Percentiles rank a stretch among this genome's conserved stretches.
Conservation (phyloP, 2,113 vertebrate genomes). For the Siphamia tubifer region DNA sequence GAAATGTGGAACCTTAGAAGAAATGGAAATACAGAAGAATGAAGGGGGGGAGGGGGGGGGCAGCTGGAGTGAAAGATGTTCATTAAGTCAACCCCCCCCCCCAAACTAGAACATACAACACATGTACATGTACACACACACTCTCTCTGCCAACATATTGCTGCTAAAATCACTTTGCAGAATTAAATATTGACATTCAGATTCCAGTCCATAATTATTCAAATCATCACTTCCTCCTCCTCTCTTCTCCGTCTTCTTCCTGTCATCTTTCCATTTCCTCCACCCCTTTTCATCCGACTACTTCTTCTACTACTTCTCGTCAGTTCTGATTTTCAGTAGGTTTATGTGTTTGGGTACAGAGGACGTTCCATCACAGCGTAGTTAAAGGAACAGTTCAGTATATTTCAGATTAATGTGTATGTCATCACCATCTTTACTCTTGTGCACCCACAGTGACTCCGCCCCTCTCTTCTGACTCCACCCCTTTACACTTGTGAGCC, state of each 20-base stretch:
- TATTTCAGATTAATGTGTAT: too few species aligned
- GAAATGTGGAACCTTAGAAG: constrained; percentile 35
- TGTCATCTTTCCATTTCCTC: neutral
- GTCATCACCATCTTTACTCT: too few species aligned
- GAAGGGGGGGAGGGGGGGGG: constrained; percentile 46
- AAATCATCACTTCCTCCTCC: neutral
- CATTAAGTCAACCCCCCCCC: constrained; percentile 48
- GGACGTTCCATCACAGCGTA: too few species aligned
- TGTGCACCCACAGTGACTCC: too few species aligned
- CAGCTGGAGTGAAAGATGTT: constrained; percentile 51
- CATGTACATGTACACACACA: neutral
- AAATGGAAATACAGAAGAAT: constrained; percentile 26
- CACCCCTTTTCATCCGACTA: neutral
- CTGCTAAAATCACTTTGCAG: constrained; percentile 8
- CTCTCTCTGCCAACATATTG: constrained; percentile 21
- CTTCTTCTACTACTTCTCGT: too few species aligned
- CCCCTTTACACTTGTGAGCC: too few species aligned
- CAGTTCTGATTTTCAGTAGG: too few species aligned
- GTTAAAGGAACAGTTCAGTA: too few species aligned
- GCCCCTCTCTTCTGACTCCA: too few species aligned
- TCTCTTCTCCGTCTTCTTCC: neutral
- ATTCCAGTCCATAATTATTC: constrained; percentile 27
- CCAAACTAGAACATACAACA: neutral
- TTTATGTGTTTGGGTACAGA: too few species aligned
- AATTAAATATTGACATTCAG: constrained; percentile 12